Base-by-base conservation (phyloP, 1,140 invertebrate genomes). In the Drosophila teissieri region DNA sequence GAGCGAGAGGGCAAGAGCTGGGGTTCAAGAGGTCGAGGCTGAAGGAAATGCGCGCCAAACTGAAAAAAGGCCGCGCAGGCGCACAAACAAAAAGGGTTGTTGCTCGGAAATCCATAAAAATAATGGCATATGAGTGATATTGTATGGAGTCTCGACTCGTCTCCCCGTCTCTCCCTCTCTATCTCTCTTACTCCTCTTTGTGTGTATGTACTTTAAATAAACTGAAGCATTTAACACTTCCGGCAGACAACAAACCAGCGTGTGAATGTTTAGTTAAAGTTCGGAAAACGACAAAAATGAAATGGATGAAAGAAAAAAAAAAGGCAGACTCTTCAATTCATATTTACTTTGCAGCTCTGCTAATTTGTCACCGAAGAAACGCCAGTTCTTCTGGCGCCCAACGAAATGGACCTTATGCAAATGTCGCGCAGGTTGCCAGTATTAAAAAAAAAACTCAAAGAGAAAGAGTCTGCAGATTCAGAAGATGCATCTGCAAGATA, bases 221-320 rank as follows among this genome's bases (percentile, higher is more conserved):
- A 89, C 80, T 84, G 77, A 88, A 88, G 84, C 80, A 84, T 89
- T 88, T 88, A 88, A 88, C 84, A 88, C 84, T 88, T 88, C 84
- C 84, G 84, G 84, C 84, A 80, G 80, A 88, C 82, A 70, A 56
- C 57, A 68, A 51, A 69, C 74, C 67, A 84, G 77, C 84, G 84
- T 88, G 84, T 88, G 84, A 89, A 89, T 88, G 84, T 84, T 89
- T 80, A 72, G 73, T 49, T 78, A 63, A 75, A 82, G 78, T 61
- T 58, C 27, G 36, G 31, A 36, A 54, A 46, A 31, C 14, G 34
- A 37, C 6, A 37, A n/a, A 55, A n/a, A 22, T n/a, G 12, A 42
- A 15, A 42, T 42, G 5, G 14, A 15, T 10, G 24, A 31, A 17
- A 24, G 31, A 15, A 46, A 62, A 19, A 62, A 63, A 5, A 67